Percentiles rank a stretch among this genome's conserved stretches.
Conservation (phyloP, 1,140 invertebrate genomes). For the Acromyrmex charruanus region DNA sequence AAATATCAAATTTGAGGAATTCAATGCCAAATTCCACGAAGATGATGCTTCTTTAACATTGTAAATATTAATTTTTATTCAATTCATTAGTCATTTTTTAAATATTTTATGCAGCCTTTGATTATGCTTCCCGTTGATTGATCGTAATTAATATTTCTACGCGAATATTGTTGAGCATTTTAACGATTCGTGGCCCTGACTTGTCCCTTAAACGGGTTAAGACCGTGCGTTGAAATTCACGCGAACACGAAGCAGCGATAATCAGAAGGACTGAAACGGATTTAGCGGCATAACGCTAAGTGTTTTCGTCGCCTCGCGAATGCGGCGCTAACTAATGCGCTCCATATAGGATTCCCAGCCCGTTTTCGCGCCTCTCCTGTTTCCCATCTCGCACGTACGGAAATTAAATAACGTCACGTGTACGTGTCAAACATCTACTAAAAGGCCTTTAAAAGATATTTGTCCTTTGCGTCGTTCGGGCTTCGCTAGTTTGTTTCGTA, state of each 20-base stretch:
- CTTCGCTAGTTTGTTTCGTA: conserved; percentile 14
- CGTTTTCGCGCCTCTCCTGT: conserved; percentile 33
- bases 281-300: conserved; percentile 77
- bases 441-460: conserved; percentile 64
- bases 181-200: background rate
- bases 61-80: background rate
- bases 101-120: background rate
- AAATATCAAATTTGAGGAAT: conserved; percentile 15
- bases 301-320: conserved; percentile 77
- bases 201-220: conserved; percentile 52
- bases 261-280: conserved; percentile 73
- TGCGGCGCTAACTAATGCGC: conserved; percentile 78
- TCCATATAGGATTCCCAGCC: conserved; percentile 57
- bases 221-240: conserved; percentile 37
- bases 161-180: background rate
- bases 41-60: background rate
- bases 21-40: background rate
- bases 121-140: background rate
- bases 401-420: conserved; percentile 58
- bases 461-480: conserved; percentile 38
- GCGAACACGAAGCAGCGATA: conserved; percentile 65
- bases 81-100: background rate
- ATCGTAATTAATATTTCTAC: background rate
- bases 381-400: conserved; percentile 48
- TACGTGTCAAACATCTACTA: conserved; percentile 62